A percentile compares a stretch with the other conserved stretches of the same genome.
Conservation (phyloP, 1,140 invertebrate genomes). For the Achroia grisella region DNA sequence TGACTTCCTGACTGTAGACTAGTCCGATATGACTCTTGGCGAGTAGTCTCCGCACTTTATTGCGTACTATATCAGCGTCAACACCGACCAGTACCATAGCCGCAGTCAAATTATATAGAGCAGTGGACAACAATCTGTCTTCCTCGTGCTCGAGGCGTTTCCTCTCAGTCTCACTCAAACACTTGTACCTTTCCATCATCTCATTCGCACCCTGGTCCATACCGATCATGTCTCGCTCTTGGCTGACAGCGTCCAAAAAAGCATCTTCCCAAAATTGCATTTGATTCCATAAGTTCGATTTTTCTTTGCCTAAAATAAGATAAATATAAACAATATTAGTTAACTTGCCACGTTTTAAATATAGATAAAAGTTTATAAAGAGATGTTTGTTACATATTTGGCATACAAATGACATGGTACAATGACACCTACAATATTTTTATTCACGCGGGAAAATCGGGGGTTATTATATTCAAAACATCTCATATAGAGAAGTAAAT, state of each 20-base stretch:
- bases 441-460: no score
- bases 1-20: slow-evolving; percentile 97
- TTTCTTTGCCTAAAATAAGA: slow-evolving; percentile 60
- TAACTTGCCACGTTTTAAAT: no score
- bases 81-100: slow-evolving; percentile 97
- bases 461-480: no score
- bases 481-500: no score
- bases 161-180: slow-evolving; percentile 93
- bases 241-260: slow-evolving; percentile 98
- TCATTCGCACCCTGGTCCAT: slow-evolving; percentile 99
- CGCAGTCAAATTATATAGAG: slow-evolving; percentile 97
- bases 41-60: slow-evolving; percentile 93
- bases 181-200: slow-evolving; percentile 99
- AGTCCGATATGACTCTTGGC: slow-evolving; percentile 99
- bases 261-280: slow-evolving; percentile 99
- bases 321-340: background rate
- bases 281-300: slow-evolving; percentile 97
- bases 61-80: slow-evolving; percentile 88
- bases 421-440: no score
- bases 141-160: slow-evolving; percentile 99
- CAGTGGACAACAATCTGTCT: slow-evolving; percentile 94
- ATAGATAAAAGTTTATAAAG: no score
- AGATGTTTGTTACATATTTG: no score
- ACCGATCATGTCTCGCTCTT: slow-evolving; percentile 98
- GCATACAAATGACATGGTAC: no score